phyloP scores from a whole-genome alignment of 1,140 invertebrate genomes.

The Palaemon carinicauda region DNA sequence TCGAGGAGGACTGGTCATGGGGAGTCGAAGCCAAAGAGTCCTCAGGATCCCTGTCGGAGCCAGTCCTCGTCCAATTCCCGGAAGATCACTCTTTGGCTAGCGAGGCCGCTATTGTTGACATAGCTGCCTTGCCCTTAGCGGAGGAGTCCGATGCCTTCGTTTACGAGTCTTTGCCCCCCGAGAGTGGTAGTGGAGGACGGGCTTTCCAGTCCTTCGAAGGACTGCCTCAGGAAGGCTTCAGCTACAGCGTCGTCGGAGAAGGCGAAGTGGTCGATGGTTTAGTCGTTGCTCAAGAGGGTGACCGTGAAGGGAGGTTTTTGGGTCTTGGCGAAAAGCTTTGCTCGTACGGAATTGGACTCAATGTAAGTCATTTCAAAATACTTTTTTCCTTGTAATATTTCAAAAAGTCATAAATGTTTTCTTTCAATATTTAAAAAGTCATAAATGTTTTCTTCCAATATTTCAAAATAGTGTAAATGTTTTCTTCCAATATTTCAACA shows the following conservation, averaged over 20 bases:
- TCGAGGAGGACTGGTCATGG: slow-evolving; percentile 50
- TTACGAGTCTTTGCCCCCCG: not conserved
- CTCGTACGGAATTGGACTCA: slow-evolving; percentile 39
- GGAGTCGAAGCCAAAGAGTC: slow-evolving; percentile 13
- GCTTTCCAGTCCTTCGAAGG: not conserved
- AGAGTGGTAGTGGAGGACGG: not conserved
- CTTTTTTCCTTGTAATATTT: slow-evolving; percentile 72
- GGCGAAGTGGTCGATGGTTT: not conserved
- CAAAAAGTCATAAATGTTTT: no score
- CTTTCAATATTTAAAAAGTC: no score
- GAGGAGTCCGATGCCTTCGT: not conserved
- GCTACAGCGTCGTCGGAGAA: not conserved
- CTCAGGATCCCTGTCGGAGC: not conserved
- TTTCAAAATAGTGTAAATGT: no score
- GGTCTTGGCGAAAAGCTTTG: slow-evolving; percentile 52
- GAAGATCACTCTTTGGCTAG: not conserved
- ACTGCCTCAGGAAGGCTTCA: not conserved
- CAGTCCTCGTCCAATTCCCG: not conserved
- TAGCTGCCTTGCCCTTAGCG: slow-evolving; percentile 20
- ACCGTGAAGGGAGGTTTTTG: slow-evolving; percentile 39
- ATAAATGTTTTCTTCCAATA: no score
- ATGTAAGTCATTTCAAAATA: slow-evolving; percentile 61
- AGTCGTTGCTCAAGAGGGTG: not conserved
- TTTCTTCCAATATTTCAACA: no score
- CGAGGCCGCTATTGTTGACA: not conserved